phyloP scores from a whole-genome alignment of 2,888 invertebrate genomes.

The Eilema caniola region DNA sequence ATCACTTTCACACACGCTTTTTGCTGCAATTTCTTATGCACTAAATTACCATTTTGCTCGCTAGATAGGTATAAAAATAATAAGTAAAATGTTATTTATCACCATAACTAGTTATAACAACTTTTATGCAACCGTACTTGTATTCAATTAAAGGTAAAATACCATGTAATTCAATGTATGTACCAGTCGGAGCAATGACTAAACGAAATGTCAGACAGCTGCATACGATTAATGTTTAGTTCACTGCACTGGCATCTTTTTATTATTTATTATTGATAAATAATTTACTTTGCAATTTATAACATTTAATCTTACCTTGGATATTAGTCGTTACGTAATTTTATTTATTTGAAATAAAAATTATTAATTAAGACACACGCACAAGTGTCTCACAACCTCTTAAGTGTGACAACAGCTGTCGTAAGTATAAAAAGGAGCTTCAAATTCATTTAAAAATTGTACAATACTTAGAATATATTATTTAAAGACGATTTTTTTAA shows the following conservation, averaged over 20 bases:
- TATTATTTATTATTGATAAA: not conserved
- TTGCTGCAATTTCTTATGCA: not conserved
- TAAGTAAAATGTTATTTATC: not conserved
- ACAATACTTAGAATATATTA: too few relatives aligned
- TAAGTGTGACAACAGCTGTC: too few relatives aligned
- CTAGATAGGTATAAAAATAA: not conserved
- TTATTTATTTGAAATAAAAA: not conserved
- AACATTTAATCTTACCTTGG: not conserved
- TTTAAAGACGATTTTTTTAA: not conserved
- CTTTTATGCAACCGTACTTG: not conserved
- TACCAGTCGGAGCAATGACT: not conserved
- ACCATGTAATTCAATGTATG: not conserved
- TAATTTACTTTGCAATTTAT: not conserved
- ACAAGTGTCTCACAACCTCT: too few relatives aligned
- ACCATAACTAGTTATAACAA: not conserved
- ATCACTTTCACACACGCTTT: not conserved
- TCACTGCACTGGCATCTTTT: not conserved
- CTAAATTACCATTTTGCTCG: not conserved
- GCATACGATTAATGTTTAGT: not conserved
- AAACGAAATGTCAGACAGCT: constrained; percentile 12
- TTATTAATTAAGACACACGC: too few relatives aligned
- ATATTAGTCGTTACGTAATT: not conserved
- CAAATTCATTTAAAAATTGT: too few relatives aligned
- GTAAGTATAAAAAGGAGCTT: too few relatives aligned
- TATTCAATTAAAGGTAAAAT: not conserved